Evolutionary conservation across 1,140 invertebrate genomes (phyloP), one percentile per base, ranked within the genome.

Genomic region (Sarcophaga peregrina): DNA sequence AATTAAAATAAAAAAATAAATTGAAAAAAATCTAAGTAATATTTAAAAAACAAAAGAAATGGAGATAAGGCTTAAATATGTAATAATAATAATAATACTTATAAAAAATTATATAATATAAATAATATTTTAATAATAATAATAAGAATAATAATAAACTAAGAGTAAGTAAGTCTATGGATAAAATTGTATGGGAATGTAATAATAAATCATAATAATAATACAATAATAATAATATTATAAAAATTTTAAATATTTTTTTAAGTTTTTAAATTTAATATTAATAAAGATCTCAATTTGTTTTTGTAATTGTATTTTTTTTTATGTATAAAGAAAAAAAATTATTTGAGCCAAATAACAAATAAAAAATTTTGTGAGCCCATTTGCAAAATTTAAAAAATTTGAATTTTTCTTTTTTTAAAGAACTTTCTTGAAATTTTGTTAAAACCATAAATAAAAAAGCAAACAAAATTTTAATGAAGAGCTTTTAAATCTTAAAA

Each of bases 341-440:
- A n/a, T 48, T 76, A 47, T 76, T 76, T 48, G 8, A 48, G 47
- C 54, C 54, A 58, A 58, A 15, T 20, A 17, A 68, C 62, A 20
- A 25, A 68, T 5, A 9, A 52, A 52, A 25, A 78, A 78, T 52
- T 78, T 78, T 78, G 75, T 78, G 75, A 78, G 75, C 75, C 75
- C 75, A 52, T 13, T 37, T 45, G 37, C 75, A 20, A 80, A 48
- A 78, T 83, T 68, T 46, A 50, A 37, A 46, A 54, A 10, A 52
- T n/a, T n/a, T n/a, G n/a, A n/a, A n/a, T n/a, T n/a, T n/a, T n/a
- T n/a, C n/a, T n/a, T n/a, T n/a, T n/a, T n/a, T n/a, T 5, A 20
- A 78, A 78, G 75, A 76, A 47, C 54, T 80, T 83, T 48, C 82
- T 25, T 83, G 62, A 83, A 72, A 83, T 83, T 83, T 80, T 78